A percentile compares a stretch with the other conserved stretches of the same genome.
Evolutionary conservation across 2,888 invertebrate species (phyloP).

Genomic region (Acrocera orbiculus): DNA sequence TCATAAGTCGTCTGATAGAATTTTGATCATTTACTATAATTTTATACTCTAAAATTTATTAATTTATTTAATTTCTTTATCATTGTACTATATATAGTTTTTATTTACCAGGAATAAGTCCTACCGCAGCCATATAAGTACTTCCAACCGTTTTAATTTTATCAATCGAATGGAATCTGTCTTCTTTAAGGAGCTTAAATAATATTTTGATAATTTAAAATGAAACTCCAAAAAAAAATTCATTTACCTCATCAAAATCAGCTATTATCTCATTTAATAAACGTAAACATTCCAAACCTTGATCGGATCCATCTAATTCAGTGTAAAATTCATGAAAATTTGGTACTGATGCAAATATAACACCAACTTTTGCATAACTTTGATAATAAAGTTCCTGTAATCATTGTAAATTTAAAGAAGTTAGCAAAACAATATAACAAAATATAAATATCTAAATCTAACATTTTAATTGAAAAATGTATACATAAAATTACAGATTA

Average conservation of each 20-base stretch:
- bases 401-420: conserved; percentile 38
- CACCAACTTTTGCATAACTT: conserved; percentile 77
- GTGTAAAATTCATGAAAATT: conserved; percentile 91
- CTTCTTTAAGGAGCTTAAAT: conserved; percentile 58
- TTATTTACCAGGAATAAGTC: conserved; percentile 64
- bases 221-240: background rate
- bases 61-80: conserved; percentile 3
- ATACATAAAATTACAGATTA: background rate
- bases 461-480: background rate
- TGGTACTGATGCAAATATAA: conserved; percentile 82
- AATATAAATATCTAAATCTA: background rate
- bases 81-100: conserved; percentile 24
- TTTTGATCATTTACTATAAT: conserved; percentile 36
- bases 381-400: conserved; percentile 82
- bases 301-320: conserved; percentile 81
- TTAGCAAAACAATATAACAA: conserved; percentile 20
- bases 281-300: conserved; percentile 75
- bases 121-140: conserved; percentile 86
- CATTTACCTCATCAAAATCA: conserved; percentile 72
- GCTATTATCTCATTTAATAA: conserved; percentile 83
- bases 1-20: conserved; percentile 48
- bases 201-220: conserved; percentile 6
- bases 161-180: conserved; percentile 70
- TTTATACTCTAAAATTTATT: conserved; percentile 22
- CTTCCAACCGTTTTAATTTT: conserved; percentile 89